Conservation (phyloP, 2,113 vertebrate genomes). For the Mystacornis crossleyi region DNA sequence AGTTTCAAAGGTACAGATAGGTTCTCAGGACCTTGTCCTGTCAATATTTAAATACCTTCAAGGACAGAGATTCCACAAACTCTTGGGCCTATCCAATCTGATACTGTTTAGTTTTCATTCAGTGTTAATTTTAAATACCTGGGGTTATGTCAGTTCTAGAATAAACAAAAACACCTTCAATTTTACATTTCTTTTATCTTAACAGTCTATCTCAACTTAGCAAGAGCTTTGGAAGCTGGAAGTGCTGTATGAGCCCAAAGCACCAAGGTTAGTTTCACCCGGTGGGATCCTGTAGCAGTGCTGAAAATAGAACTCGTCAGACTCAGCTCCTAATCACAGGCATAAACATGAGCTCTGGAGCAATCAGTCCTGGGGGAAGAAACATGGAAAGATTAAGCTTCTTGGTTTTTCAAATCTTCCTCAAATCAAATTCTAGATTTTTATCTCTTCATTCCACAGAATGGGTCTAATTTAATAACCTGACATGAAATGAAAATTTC, state of each 20-base stretch:
- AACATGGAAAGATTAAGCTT: neutral
- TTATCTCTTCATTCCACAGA: neutral
- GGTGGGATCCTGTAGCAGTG: neutral
- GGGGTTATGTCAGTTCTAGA: neutral
- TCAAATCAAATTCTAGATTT: slow-evolving; percentile 10
- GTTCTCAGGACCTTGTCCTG: neutral
- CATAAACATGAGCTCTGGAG: slow-evolving; percentile 9
- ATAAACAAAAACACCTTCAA: neutral
- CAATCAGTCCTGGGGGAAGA: slow-evolving; percentile 10
- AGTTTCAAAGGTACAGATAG: neutral
- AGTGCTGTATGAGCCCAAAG: neutral
- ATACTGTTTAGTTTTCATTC: neutral
- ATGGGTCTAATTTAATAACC: neutral
- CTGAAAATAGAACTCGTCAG: slow-evolving; percentile 34
- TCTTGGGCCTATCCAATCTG: neutral
- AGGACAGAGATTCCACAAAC: neutral
- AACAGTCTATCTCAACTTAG: neutral
- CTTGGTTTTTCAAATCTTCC: neutral
- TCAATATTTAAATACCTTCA: neutral
- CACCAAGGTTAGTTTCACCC: neutral
- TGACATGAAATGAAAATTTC: neutral
- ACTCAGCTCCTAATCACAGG: neutral
- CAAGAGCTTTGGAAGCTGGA: neutral
- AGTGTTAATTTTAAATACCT: neutral
- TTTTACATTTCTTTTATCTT: neutral